Evolutionary conservation across 2,888 invertebrate species (phyloP).

Genomic region (Eupsilia transversa): DNA sequence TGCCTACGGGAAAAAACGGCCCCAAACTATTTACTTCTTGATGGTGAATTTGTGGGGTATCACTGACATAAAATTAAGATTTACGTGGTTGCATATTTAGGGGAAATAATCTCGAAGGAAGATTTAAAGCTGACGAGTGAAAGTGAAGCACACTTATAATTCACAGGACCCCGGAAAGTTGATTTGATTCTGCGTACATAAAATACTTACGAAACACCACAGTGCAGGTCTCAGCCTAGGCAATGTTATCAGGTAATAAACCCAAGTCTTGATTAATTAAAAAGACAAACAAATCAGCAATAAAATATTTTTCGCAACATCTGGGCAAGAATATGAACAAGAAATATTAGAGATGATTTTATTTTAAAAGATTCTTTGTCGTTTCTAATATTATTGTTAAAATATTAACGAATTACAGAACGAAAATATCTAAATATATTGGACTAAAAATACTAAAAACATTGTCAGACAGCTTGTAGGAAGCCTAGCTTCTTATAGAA

Average conservation of each 20-base stretch:
- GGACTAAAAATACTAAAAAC: constrained; percentile 64
- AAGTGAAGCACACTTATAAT: not conserved
- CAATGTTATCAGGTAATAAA: not conserved
- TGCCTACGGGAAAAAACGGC: constrained; percentile 64
- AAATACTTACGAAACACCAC: not conserved
- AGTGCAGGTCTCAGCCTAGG: not conserved
- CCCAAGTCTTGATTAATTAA: no score
- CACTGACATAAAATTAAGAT: constrained; percentile 21
- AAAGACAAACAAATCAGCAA: no score
- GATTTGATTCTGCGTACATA: no score
- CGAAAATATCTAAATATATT: constrained; percentile 54
- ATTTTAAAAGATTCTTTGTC: constrained; percentile 25
- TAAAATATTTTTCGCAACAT: no score
- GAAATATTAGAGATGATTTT: constrained; percentile 31
- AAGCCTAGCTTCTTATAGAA: constrained; percentile 88
- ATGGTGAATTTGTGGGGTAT: constrained; percentile 35
- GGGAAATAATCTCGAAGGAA: not conserved
- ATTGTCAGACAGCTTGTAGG: constrained; percentile 81
- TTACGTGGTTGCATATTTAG: constrained; percentile 17
- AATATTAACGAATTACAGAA: constrained; percentile 22
- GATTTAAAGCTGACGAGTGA: not conserved
- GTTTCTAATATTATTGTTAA: constrained; percentile 24
- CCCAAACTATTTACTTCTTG: constrained; percentile 34
- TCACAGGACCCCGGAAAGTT: not conserved
- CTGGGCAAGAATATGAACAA: not conserved